Evolutionary conservation across 2,113 vertebrate species (phyloP), one percentile per base, ranked within the genome.

Genomic region (Haplotaxodon microlepis): DNA sequence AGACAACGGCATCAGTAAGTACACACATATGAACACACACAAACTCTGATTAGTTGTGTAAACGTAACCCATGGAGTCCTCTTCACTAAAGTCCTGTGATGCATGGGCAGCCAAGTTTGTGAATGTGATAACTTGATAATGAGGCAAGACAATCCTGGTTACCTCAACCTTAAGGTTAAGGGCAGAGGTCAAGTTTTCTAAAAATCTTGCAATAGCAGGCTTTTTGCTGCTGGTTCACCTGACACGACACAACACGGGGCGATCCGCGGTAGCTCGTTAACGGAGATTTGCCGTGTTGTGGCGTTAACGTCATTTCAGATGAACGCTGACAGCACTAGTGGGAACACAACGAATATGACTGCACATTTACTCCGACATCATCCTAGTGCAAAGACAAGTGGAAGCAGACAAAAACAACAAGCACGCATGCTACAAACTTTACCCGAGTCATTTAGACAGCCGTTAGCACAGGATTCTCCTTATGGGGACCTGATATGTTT

Each of bases 1-100:
- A 79, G 98, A 98, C 93, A 98, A 98, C 4, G 97, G 98, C 86
- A 98, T 98, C 81, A 97, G 98, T 98, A 87, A 97, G 97, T 82
- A 4, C 8, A 4, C 61, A 10, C 19, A 11, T 50, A 6, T 11
- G 6, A 34, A 36, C 9, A 36, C 63, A 40, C 7, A 47, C 5
- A 6, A 3, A 3, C 69, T 47, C 21, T 38, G 21, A 71, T 45
- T 82, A 24, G 45, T 50, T 24, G 11, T 16, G 45, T 78, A 50
- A 31, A 8, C 2, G 1, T 71, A 40, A 42, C 36, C 12, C 13
- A 2, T 45, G n/a, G 8, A 73, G 40, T 31, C 71, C 14, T 50
- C 1, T 31, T 47, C 34, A 66, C 42, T 63, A 0, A n/a, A 63
- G 59, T 63, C 9, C 3, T 0, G 16, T 11, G 29, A n/a, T 12